Evolutionary conservation across 2,113 vertebrate genomes (phyloP).

Genomic region (Rhinopomastus cyanomelas): DNA sequence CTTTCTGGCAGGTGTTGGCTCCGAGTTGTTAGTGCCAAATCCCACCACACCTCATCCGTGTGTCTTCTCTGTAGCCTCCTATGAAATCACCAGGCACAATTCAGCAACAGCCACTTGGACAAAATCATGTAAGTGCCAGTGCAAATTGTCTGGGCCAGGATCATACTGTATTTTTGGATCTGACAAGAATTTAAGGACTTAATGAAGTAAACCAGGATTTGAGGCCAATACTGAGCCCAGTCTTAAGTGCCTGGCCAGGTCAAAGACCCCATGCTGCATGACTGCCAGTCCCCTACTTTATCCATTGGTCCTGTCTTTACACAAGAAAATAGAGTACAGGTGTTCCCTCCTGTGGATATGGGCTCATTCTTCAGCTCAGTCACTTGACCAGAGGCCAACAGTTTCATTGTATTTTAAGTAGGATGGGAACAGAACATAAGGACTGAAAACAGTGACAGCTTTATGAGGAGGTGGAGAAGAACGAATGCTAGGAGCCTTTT

Average conservation of each 20-base stretch:
- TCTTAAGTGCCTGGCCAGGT: background rate
- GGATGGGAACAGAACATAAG: background rate
- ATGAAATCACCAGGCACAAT: background rate
- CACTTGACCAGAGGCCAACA: background rate
- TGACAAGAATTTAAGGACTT: background rate
- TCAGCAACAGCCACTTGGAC: background rate
- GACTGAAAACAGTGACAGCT: conserved; percentile 30
- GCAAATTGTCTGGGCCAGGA: rapidly evolving
- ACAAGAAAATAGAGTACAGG: background rate
- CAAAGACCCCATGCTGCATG: background rate
- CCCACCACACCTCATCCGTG: background rate
- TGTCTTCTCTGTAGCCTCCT: background rate
- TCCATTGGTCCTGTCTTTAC: background rate
- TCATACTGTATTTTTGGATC: background rate
- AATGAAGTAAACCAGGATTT: background rate
- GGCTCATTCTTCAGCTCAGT: background rate
- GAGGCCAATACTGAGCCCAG: background rate
- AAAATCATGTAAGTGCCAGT: background rate
- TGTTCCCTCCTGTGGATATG: background rate
- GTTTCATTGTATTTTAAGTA: conserved; percentile 23
- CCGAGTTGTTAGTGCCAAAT: background rate
- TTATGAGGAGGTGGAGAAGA: conserved; percentile 46
- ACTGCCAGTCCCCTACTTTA: background rate
- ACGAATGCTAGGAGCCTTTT: conserved; percentile 5
- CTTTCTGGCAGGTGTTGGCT: background rate